Percentiles rank a stretch among this genome's conserved stretches.
Conservation (phyloP, 2,113 vertebrate genomes). For the Notiomystis cincta region DNA sequence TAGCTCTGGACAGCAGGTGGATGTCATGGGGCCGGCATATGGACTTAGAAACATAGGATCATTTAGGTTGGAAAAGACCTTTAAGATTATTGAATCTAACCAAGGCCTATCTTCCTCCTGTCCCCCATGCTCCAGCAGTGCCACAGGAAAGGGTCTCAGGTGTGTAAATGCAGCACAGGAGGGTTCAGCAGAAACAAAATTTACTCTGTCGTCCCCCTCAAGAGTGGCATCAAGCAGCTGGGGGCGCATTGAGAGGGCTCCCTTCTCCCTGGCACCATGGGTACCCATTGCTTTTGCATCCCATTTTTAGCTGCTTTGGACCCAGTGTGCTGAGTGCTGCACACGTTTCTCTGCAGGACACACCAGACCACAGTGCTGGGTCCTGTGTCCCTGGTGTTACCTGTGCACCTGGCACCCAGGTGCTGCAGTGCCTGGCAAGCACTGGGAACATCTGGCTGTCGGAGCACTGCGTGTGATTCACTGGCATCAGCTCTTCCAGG, state of each 20-base stretch:
- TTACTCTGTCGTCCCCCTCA: background rate
- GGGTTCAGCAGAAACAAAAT: background rate
- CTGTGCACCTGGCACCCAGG: background rate
- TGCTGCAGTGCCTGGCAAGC: background rate
- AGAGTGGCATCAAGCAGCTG: background rate
- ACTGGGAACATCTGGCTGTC: background rate
- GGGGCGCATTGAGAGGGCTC: background rate
- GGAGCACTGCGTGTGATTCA: fast-evolving
- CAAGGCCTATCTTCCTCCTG: background rate
- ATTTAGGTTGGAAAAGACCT: background rate
- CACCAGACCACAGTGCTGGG: background rate
- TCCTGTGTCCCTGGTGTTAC: background rate
- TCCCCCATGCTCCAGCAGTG: background rate
- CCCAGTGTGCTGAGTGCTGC: background rate
- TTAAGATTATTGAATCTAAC: background rate
- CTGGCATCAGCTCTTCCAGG: background rate
- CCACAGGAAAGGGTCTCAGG: background rate
- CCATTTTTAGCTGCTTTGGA: background rate
- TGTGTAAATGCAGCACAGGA: background rate
- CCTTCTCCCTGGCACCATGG: background rate
- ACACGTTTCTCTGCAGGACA: background rate
- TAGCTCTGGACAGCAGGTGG: background rate
- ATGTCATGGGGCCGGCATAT: background rate
- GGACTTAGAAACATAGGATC: background rate
- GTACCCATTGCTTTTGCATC: background rate